phyloP scores from a whole-genome alignment of 2,113 vertebrate species.

The Pantherophis guttatus region DNA sequence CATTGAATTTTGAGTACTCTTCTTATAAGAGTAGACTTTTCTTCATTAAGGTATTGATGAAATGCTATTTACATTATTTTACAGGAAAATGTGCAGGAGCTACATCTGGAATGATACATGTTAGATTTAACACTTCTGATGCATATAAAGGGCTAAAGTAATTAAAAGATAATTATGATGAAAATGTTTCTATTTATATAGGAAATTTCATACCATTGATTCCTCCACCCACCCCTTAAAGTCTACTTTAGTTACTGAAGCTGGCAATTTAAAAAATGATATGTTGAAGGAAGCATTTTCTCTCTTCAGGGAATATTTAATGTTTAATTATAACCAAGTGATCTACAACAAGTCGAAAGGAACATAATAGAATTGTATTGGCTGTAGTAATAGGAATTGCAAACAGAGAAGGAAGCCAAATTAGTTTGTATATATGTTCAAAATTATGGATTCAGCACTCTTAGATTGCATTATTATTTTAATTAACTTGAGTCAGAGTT shows the following conservation, averaged over 20 bases:
- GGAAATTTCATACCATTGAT: not conserved
- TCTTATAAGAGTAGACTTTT: not conserved
- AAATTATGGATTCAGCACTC: constrained; percentile 5
- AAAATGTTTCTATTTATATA: not conserved
- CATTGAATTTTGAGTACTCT: not conserved
- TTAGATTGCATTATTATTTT: constrained; percentile 30
- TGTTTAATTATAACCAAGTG: constrained; percentile 34
- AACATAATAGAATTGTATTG: not conserved
- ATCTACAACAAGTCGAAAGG: not conserved
- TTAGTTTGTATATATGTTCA: constrained; percentile 13
- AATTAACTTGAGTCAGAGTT: constrained; percentile 13
- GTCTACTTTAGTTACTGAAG: not conserved
- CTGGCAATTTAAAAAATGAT: constrained; percentile 11
- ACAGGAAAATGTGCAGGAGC: not conserved
- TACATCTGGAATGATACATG: not conserved
- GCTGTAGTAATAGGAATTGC: constrained; percentile 13
- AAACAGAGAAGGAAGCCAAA: constrained; percentile 19
- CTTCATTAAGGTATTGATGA: not conserved
- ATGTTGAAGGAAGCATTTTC: not conserved
- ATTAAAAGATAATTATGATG: not conserved
- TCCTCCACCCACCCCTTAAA: not conserved
- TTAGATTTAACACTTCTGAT: not conserved
- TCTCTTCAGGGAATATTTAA: constrained; percentile 24
- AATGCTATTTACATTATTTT: not conserved
- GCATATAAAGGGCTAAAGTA: not conserved